Conservation (phyloP, 2,797 vertebrate species). For the Oophaga sylvatica region DNA sequence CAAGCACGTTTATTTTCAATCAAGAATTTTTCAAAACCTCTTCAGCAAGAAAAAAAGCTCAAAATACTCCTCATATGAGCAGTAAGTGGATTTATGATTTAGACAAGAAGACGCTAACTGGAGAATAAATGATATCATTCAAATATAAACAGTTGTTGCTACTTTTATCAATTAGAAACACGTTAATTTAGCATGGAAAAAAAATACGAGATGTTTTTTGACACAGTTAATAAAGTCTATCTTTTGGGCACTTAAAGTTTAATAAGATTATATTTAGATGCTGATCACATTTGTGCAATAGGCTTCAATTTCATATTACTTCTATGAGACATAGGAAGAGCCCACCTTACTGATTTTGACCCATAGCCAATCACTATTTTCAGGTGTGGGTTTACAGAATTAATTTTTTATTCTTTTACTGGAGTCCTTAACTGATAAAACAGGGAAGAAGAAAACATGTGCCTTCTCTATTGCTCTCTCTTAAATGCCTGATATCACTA, state of each 20-base stretch:
- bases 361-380: not conserved
- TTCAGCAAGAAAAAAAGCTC: too few relatives aligned
- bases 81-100: too few relatives aligned
- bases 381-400: not conserved
- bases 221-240: not conserved
- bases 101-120: too few relatives aligned
- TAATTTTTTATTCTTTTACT: too few relatives aligned
- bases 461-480: not conserved
- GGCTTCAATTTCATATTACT: not conserved
- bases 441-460: not conserved
- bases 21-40: too few relatives aligned
- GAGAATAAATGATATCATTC: too few relatives aligned
- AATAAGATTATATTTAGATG: not conserved
- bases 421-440: not conserved
- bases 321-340: not conserved
- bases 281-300: not conserved
- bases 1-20: too few relatives aligned
- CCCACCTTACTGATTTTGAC: not conserved
- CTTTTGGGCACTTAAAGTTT: not conserved
- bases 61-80: too few relatives aligned
- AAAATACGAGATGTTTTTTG: too few relatives aligned
- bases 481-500: not conserved
- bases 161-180: too few relatives aligned
- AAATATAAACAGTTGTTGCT: too few relatives aligned
- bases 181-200: too few relatives aligned